These are phyloP conservation scores for Chrysemys picta DNA, from an alignment of 2,113 vertebrate genomes.

Conservation along the genomic window DNA sequence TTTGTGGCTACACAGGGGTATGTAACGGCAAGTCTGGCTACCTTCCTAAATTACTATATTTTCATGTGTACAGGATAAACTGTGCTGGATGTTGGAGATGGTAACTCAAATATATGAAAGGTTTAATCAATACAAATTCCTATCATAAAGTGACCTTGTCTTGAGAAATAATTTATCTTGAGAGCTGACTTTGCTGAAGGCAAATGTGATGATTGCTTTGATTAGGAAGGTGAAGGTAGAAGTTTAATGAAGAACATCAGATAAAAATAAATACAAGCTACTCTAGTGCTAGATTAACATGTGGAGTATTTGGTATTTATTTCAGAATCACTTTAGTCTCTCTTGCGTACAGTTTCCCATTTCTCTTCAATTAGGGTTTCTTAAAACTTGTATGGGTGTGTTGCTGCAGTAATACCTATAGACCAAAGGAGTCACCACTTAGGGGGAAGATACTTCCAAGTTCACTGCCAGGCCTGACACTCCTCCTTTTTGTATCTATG, in stretches of 20 bases:
- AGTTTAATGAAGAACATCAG: not conserved
- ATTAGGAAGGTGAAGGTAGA: not conserved
- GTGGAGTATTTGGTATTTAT: not conserved
- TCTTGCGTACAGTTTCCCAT: not conserved
- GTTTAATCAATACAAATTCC: not conserved
- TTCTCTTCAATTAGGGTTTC: not conserved
- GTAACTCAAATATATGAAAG: not conserved
- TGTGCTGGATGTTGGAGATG: not conserved
- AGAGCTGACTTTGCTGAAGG: not conserved
- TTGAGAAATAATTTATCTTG: not conserved
- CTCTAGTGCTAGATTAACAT: fast-evolving
- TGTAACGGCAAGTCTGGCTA: not conserved
- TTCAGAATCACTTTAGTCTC: not conserved
- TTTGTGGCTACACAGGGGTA: not conserved
- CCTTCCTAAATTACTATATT: not conserved
- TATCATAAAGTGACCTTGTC: not conserved
- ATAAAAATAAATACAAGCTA: not conserved
- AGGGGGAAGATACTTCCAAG: not conserved
- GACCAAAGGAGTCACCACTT: not conserved
- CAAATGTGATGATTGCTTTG: fast-evolving
- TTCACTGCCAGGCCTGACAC: not conserved
- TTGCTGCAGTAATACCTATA: not conserved
- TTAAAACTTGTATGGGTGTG: not conserved
- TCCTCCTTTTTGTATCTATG: not conserved
- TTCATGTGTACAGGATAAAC: not conserved